Evolutionary conservation across 92 coral and sea anemone species (phyloP).

Genomic region (Phenganax subtilis): DNA sequence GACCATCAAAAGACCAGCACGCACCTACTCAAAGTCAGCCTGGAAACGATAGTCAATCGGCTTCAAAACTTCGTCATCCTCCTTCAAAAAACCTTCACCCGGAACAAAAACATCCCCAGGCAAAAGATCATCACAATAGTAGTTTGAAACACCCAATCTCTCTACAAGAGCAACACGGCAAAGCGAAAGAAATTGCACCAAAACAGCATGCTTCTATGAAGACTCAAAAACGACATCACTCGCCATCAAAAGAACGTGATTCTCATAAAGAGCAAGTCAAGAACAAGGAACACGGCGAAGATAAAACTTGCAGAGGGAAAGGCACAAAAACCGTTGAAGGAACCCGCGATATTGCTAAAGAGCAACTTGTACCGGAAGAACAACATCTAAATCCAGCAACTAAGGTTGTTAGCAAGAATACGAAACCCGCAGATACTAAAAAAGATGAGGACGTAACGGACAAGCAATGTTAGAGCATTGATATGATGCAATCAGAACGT

Average conservation of each 20-base stretch:
- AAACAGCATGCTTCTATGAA: slow-evolving; percentile 6
- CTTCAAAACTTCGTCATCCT: not conserved
- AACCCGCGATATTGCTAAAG: slow-evolving; percentile 6
- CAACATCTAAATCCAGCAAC: not conserved
- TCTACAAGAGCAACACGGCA: slow-evolving; percentile 2
- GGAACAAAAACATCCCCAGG: slow-evolving; percentile 13
- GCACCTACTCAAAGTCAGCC: not conserved
- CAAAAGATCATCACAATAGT: slow-evolving; percentile 31
- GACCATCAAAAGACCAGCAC: slow-evolving; percentile 1
- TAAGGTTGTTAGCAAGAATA: not conserved
- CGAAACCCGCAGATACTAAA: not conserved
- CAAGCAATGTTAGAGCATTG: not conserved
- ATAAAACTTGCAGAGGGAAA: not conserved
- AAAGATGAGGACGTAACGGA: not conserved
- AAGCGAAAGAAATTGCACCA: not conserved
- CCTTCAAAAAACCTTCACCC: slow-evolving; percentile 4
- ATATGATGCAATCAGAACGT: slow-evolving; percentile 13
- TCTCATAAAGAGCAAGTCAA: not conserved
- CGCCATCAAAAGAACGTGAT: slow-evolving; percentile 6
- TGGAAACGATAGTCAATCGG: not conserved
- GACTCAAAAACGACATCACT: slow-evolving; percentile 19
- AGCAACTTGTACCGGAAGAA: slow-evolving; percentile 8
- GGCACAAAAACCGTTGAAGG: not conserved
- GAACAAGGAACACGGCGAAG: not conserved
- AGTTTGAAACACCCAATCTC: not conserved